Conservation (phyloP, 2,888 invertebrate species). For the Lacanobia oleracea region DNA sequence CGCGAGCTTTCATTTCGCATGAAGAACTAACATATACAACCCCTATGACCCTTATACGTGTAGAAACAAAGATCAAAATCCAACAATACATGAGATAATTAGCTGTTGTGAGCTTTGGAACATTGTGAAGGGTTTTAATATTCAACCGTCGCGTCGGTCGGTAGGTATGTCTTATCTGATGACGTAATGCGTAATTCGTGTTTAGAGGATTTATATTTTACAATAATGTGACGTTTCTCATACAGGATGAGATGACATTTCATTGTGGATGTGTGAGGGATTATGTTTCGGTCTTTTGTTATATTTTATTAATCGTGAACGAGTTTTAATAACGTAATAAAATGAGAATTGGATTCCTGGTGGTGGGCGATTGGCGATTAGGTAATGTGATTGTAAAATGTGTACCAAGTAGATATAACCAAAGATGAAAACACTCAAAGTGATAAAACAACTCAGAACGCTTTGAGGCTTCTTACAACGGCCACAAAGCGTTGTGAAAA, state of each 20-base stretch:
- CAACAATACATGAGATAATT: conserved; percentile 40
- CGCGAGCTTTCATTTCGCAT: conserved; percentile 63
- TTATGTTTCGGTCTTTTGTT: conserved; percentile 21
- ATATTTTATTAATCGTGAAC: neutral
- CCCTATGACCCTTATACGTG: conserved; percentile 23
- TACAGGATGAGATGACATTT: conserved; percentile 37
- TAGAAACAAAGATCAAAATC: conserved; percentile 43
- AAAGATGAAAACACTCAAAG: no score
- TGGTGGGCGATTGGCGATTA: neutral
- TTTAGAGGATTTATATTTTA: conserved; percentile 51
- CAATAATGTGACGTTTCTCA: conserved; percentile 50
- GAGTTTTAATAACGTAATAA: neutral
- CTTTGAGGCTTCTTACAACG: no score
- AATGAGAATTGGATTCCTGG: neutral
- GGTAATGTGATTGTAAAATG: no score
- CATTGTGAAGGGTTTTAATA: conserved; percentile 60
- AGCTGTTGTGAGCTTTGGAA: conserved; percentile 49
- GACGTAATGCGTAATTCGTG: conserved; percentile 61
- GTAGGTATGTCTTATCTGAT: conserved; percentile 56
- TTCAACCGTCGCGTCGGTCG: conserved; percentile 57
- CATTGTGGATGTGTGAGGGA: conserved; percentile 17
- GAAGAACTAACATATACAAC: conserved; percentile 36
- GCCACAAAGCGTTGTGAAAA: no score
- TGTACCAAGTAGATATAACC: no score
- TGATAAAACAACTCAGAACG: no score